Evolutionary conservation across 1,140 invertebrate species (phyloP), one percentile per base, ranked within the genome.

Genomic region (Aradophagus sp.): DNA sequence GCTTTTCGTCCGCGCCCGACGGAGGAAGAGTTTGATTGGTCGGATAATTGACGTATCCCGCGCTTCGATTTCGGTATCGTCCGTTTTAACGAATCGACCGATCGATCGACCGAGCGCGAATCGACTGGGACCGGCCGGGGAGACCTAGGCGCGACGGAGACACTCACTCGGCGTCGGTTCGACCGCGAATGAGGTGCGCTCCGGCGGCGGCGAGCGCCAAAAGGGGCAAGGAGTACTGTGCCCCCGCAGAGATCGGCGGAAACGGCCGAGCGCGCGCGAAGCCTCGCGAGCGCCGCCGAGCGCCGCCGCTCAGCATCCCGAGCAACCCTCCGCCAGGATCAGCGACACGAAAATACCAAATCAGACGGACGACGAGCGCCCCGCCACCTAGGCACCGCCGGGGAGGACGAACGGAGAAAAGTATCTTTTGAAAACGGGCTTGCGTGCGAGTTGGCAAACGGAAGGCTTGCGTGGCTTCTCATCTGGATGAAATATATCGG

Each of bases 161-260:
- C 41, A 38, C 26, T 34, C 52, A 32, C 50, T 62, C 65, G 19
- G 32, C 61, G 52, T 66, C 66, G 44, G 61, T 39, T 34, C 50
- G 48, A 45, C 50, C 72, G 61, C 59, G 56, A 53, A 61, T 66
- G 47, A 65, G 72, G 42, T 61, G 61, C 66, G 45, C 58, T 61
- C 41, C 27, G 42, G 19, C 55, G 38, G 45, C 39, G 52, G 61
- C 52, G 38, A 66, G 66, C 38, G 35, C 42, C 19, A 38, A 31
- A 63, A 56, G 44, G 77, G 69, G 44, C 58, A 72, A 76, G 73
- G 77, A 78, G 76, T 73, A 73, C 77, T 76, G 67, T 80, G 78
- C 79, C 79, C 79, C 79, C 79, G 79, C 79, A 79, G 77, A 80
- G 79, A 77, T 80, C 77, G 73, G 58, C 79, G 78, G 76, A 76